Percentiles rank a stretch among this genome's conserved stretches.
Conservation (phyloP, 2,888 invertebrate genomes). For the Galeopsomyia nigrocyanea region DNA sequence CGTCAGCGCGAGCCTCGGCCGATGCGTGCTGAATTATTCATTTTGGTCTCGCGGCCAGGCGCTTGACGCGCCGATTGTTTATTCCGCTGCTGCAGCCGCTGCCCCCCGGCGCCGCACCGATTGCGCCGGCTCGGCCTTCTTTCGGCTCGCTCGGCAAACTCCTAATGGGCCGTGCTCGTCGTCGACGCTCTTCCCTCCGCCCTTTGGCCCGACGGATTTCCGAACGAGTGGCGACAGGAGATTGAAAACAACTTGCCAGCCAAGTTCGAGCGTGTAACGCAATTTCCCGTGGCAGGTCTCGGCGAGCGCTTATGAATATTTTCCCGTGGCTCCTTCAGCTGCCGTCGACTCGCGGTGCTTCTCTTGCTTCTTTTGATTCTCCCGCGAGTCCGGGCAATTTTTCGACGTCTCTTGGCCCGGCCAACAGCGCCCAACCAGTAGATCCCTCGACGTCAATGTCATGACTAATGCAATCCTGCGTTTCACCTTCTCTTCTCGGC, state of each 20-base stretch:
- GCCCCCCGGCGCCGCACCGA: not conserved
- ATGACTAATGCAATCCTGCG: slow-evolving; percentile 41
- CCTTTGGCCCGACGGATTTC: not conserved
- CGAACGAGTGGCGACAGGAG: not conserved
- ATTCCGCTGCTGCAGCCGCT: slow-evolving; percentile 43
- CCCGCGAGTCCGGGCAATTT: slow-evolving; percentile 17
- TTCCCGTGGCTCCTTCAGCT: slow-evolving; percentile 26
- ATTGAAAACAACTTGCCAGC: not conserved
- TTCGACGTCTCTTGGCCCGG: slow-evolving; percentile 6
- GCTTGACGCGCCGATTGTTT: slow-evolving; percentile 52
- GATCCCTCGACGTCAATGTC: slow-evolving; percentile 36
- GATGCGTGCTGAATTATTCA: slow-evolving; percentile 19
- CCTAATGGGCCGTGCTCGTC: not conserved
- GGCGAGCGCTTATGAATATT: slow-evolving; percentile 51
- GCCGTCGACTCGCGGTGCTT: not conserved
- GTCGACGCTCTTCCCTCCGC: not conserved
- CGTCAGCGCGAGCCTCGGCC: not conserved
- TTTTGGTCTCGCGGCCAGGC: slow-evolving; percentile 35
- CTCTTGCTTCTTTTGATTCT: slow-evolving; percentile 13
- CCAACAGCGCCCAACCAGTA: not conserved
- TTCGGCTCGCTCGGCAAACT: no score
- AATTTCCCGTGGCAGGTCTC: slow-evolving; percentile 50
- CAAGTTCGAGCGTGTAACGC: slow-evolving; percentile 40
- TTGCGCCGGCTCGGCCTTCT: not conserved
- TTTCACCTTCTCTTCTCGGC: slow-evolving; percentile 7